These are phyloP conservation scores for Megalopta genalis DNA, from an alignment of 1,140 invertebrate species.

Conservation along the genomic window DNA sequence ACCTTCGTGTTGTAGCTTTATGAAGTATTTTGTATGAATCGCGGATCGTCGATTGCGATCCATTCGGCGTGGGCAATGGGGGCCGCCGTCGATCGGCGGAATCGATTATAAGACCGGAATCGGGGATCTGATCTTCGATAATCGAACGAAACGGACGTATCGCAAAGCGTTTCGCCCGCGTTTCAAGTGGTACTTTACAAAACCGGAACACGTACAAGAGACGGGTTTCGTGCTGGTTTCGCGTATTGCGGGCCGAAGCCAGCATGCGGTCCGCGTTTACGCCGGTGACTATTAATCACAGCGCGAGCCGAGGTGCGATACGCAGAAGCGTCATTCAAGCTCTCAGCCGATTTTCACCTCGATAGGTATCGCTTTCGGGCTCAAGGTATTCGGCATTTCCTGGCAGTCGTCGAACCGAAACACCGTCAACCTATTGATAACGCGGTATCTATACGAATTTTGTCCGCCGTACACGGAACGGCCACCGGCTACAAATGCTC, in stretches of 20 bases:
- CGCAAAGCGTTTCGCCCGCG: conserved; percentile 11
- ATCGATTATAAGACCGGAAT: not conserved
- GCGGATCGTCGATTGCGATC: not conserved
- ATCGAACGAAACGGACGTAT: not conserved
- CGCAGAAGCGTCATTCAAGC: conserved; percentile 47
- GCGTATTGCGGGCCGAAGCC: conserved; percentile 19
- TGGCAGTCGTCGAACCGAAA: conserved; percentile 16
- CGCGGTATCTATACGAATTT: not conserved
- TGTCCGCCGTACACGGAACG: no score
- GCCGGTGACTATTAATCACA: conserved; percentile 44
- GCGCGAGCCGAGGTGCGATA: conserved; percentile 26
- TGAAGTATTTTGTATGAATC: no score
- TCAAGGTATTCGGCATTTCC: conserved; percentile 20
- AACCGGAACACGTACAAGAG: conserved; percentile 2
- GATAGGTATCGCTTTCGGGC: conserved; percentile 44
- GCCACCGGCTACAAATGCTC: not conserved
- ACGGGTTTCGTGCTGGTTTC: conserved; percentile 19
- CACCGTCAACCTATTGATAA: not conserved
- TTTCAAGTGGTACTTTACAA: conserved; percentile 34
- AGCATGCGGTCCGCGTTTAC: conserved; percentile 7
- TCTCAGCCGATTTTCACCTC: conserved; percentile 51
- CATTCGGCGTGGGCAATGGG: no score
- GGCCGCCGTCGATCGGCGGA: not conserved
- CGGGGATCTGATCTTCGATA: not conserved
- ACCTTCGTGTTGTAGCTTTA: no score